Base-by-base conservation (phyloP, 1,140 invertebrate species). In the Gryllus bimaculatus region DNA sequence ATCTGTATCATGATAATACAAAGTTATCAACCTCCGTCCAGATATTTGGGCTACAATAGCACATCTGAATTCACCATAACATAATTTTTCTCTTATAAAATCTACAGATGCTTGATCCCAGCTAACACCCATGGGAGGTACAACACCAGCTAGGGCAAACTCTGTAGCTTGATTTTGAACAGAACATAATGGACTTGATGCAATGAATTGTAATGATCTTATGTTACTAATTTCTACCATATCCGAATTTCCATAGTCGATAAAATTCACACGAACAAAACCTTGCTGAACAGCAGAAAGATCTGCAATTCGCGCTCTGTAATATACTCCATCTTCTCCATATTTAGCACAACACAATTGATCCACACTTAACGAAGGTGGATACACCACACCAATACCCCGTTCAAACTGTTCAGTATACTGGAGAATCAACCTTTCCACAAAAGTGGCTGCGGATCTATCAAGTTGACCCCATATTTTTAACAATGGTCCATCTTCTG, bases 211-310 rank as follows among this genome's bases (percentile, higher is more conserved):
- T 75, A 91, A 82, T 39, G 89, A 84, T 81, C 90, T 83, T 12
- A 92, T 88, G 80, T 90, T 88, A 47, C 85, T 84, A 48, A 87
- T 81, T 7, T 87, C 84, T 48, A 91, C 85, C n/a, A 87, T 82
- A 80, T 90, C 89, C 77, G 85, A 86, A 80, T 92, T 92, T 79
- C 93, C 93, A 83, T 91, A 93, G 84, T 94, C 93, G 8, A 93
- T 87, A 78, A 93, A 92, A 73, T 90, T 88, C 7, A 93, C 89
- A 80, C 88, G 84, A 20, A 91, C 86, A 75, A 86, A 83, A 20
- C 87, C 86, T 77, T 87, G 87, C 6, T 84, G 80, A 18, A 88
- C 78, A 80, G 86, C 84, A 10, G 84, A 83, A 8, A 85, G 84
- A 78, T 84, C 88, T 74, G 85, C 85, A 77, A 92, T 86, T 84